phyloP scores from a whole-genome alignment of 2,113 vertebrate genomes.

The Brachypodius melanocephalos region DNA sequence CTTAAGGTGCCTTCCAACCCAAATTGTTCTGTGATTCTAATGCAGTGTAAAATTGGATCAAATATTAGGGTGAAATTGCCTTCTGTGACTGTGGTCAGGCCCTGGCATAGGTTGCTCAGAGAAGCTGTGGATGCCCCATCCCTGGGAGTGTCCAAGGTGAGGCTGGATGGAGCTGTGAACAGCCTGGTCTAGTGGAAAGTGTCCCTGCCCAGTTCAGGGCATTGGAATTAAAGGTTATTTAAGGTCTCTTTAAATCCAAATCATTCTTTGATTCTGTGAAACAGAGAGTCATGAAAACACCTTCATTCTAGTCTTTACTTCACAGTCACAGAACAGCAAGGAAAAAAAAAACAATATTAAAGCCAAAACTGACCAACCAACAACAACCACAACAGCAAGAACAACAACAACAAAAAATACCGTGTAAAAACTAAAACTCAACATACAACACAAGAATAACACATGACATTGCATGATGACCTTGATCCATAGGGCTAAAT shows the following conservation, averaged over 20 bases:
- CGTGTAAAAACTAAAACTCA: rapidly evolving
- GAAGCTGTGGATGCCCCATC: neutral
- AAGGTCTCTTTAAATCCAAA: neutral
- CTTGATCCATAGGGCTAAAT: neutral
- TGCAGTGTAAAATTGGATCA: neutral
- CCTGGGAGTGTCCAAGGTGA: neutral
- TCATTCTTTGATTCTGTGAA: neutral
- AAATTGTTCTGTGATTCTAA: neutral
- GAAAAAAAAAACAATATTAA: neutral
- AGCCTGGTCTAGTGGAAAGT: neutral
- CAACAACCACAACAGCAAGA: too few relatives aligned
- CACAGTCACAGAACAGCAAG: neutral
- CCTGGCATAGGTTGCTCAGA: neutral
- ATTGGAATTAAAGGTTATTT: neutral
- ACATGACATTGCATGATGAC: rapidly evolving
- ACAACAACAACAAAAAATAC: too few relatives aligned
- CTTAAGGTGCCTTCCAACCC: neutral
- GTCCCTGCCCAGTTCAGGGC: rapidly evolving
- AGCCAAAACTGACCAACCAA: rapidly evolving
- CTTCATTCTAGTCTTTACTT: neutral
- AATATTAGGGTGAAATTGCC: neutral
- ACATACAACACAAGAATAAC: neutral
- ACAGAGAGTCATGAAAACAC: neutral
- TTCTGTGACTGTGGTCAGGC: neutral
- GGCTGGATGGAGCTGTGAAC: neutral